Percentiles rank a stretch among this genome's conserved stretches.
These are phyloP conservation scores for Stramonita haemastoma DNA, from an alignment of 2,888 invertebrate species.

Conservation along the genomic window DNA sequence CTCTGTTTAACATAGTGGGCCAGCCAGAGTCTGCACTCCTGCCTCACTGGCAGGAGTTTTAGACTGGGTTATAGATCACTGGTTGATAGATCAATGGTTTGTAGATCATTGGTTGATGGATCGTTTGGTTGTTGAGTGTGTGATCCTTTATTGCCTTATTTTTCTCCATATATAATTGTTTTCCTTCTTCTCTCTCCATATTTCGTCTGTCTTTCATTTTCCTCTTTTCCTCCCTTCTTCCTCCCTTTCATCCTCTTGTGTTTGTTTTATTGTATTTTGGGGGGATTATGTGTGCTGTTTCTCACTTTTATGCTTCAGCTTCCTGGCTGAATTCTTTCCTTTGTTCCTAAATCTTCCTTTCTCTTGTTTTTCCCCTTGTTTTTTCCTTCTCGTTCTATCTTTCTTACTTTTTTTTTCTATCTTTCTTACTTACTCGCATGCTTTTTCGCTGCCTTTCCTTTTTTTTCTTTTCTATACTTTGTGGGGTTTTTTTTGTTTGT, in stretches of 20 bases:
- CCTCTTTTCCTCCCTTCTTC: background rate
- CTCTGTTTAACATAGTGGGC: too few species aligned
- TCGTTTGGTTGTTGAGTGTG: too few species aligned
- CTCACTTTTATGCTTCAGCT: background rate
- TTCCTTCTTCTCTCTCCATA: background rate
- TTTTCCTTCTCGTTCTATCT: background rate
- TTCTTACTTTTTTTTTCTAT: background rate
- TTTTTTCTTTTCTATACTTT: background rate
- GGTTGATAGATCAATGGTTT: too few species aligned
- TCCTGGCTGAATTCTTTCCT: background rate
- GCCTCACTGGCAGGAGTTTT: too few species aligned
- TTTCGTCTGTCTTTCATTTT: background rate
- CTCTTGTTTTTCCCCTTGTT: background rate
- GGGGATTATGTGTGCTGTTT: too few species aligned
- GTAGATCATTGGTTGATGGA: too few species aligned
- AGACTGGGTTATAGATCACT: too few species aligned
- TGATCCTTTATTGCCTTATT: too few species aligned
- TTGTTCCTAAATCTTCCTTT: background rate
- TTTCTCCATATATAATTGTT: background rate
- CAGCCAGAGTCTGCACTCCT: too few species aligned
- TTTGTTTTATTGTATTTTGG: background rate
- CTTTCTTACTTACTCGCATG: too few species aligned
- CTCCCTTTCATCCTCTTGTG: background rate
- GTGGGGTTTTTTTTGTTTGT: background rate
- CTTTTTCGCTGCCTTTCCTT: too few species aligned